Base-by-base conservation (phyloP, 2,797 vertebrate species). In the Acanthornis magna region DNA sequence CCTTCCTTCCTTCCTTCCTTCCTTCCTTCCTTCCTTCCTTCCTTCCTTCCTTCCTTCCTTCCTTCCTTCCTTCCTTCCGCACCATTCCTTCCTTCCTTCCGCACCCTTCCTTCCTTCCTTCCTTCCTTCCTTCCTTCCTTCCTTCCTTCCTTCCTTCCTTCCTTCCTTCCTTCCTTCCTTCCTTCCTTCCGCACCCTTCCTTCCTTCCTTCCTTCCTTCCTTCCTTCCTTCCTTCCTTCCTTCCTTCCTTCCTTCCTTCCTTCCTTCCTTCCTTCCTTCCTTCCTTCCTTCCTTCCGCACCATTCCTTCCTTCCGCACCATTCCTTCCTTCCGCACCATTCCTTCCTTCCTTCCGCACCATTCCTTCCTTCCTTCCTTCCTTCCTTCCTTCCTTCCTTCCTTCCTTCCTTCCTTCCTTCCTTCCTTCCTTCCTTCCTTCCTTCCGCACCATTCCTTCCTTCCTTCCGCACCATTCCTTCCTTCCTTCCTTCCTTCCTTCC, bases 21-120 rank as follows among this genome's bases (percentile, higher is more conserved):
- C 7, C 2, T 12, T n/a, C 2, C 7, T 47, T 13, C 3, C 29
- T 51, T 26, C 3, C 13, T 51, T 9, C 7, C 30, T 48, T 2
- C 7, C 20, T 48, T 16, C 17, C 22, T 57, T 2, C 32, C 21
- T 20, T 6, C 1, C 15, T 43, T 7, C 27, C 38, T 22, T 19
- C 3, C 7, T 42, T 12, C 2, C 34, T 48, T n/a, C 3, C 14
- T 43, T 8, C 8, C n/a, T 54, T 2, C 8, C 16, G n/a, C n/a
- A n/a, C n/a, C n/a, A n/a, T n/a, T n/a, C n/a, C n/a, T n/a, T n/a
- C n/a, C n/a, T n/a, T n/a, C n/a, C n/a, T n/a, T n/a, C n/a, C n/a
- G n/a, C n/a, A n/a, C n/a, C n/a, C n/a, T 54, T 12, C 13, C 21
- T 55, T 2, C 7, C 20, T 48, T 16, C 17, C 22, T 57, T 2